Conservation (phyloP, 2,797 vertebrate species). For the Macropus fuliginosus region DNA sequence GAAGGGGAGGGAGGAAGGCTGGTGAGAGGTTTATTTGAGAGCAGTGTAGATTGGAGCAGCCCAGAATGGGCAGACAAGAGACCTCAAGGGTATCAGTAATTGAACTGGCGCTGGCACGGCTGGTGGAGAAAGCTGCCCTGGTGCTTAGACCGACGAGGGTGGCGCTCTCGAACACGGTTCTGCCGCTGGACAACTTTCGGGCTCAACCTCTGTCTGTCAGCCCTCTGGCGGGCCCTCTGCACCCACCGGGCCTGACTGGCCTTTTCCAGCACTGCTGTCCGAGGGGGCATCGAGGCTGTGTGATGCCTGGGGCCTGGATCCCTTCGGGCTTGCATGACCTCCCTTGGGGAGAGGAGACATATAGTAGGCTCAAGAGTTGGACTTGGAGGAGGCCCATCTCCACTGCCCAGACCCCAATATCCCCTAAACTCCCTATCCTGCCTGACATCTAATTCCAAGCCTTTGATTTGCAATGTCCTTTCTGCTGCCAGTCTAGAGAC, state of each 20-base stretch:
- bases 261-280: constrained; percentile 92
- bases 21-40: constrained; percentile 63
- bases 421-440: neutral
- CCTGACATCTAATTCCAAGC: neutral
- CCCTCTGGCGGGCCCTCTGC: constrained; percentile 92
- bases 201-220: constrained; percentile 90
- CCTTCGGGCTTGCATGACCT: constrained; percentile 82
- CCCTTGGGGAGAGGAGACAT: constrained; percentile 80
- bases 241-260: constrained; percentile 91
- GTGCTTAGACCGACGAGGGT: constrained; percentile 86
- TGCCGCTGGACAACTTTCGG: constrained; percentile 95
- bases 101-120: constrained; percentile 95
- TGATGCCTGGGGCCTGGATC: constrained; percentile 76
- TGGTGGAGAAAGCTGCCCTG: constrained; percentile 93
- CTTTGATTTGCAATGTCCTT: neutral
- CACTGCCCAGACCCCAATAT: too few species aligned
- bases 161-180: constrained; percentile 93
- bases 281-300: constrained; percentile 85
- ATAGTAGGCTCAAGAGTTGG: constrained; percentile 40
- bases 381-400: neutral
- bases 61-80: constrained; percentile 13
- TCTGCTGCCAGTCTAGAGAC: neutral
- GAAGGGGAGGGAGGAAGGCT: constrained; percentile 13
- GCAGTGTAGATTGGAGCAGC: constrained; percentile 41
- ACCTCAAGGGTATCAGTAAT: constrained; percentile 88